Evolutionary conservation across 2,888 invertebrate species (phyloP), one percentile per base, ranked within the genome.

Genomic region (Perithous albicinctus): DNA sequence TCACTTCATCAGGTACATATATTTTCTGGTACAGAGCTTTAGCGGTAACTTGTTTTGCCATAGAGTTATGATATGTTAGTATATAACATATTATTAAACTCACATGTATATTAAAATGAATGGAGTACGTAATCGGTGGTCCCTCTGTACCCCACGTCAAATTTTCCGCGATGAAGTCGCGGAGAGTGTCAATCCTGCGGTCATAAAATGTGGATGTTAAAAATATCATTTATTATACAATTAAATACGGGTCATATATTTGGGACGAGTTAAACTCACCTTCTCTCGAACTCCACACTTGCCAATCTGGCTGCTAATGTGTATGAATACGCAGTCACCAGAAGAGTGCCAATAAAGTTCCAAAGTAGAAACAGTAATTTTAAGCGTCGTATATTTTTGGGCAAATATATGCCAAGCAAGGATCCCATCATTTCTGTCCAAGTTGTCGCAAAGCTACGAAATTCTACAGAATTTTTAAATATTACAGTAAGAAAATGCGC

Each of bases 241-340:
- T 41, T 41, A 41, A 41, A 1, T 10, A 12, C 2, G 10, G 41
- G 41, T 2, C 1, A n/a, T 43, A 5, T 15, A n/a, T 15, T 43
- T 43, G 23, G 26, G 12, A 23, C 12, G 23, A 46, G 23, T 18
- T 66, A 26, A 8, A 48, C 29, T 70, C 0, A 90, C 92, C 91
- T 91, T 4, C 63, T 6, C 56, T 91, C 91, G 69, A 89, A 92
- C 35, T 88, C 88, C 0, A 84, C 83, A 70, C 86, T 88, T 1
- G 92, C 83, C 35, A 92, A 85, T 43, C 88, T 85, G 0, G 91
- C 89, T 1, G 92, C 91, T 1, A 92, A 87, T 66, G 91, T 91
- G 48, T 91, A 90, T 64, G 86, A 87, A 35, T 92, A 92, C 2
- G 90, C 89, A 0, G 89, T 86, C 7, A 92, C 90, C 4, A 92